Base-by-base conservation (phyloP, 1,140 invertebrate species). In the Ceratoteleas bidentatus region DNA sequence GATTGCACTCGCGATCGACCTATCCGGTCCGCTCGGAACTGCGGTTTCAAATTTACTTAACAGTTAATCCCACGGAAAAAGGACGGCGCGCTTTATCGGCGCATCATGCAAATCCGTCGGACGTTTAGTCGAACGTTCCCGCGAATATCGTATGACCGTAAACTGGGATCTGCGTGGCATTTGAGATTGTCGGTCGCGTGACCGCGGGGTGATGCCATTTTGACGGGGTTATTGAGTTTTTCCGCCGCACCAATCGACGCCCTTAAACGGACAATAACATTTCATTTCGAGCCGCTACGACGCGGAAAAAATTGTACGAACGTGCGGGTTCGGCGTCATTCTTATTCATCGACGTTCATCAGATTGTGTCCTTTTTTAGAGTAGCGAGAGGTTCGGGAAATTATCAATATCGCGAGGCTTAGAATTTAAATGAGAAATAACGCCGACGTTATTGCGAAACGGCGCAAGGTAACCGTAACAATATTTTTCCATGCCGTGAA, bases 141-240 rank as follows among this genome's bases (percentile, higher is more conserved):
- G 16, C 53, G 62, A 68, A 77, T 77, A 70, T 43, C 52, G 52
- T 69, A 77, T 70, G 74, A 70, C 65, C 74, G 65, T 77, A 77
- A 78, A 78, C 75, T 65, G 53, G 60, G 60, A 78, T 65, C 60
- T 58, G 40, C 50, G 49, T 72, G 68, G 61, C 61, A 47, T 72
- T 72, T 65, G 34, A 78, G 45, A 78, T 72, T 66, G 36, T 45
- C 45, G 53, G 52, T 54, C 49, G 60, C 38, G 65, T 78, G 75
- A 72, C 75, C 66, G 75, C 53, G 50, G 47, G 72, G 45, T 54
- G 52, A 69, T 49, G 53, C 47, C 60, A 69, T 77, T 70, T 64
- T 72, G 15, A 53, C 58, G 24, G 40, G 43, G 38, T 60, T 68
- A 66, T 80, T 69, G 50, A 47, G 50, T 47, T 68, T 64, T 78